Evolutionary conservation across 2,113 vertebrate species (phyloP), one percentile per base, ranked within the genome.

Genomic region (Loxodonta africana): DNA sequence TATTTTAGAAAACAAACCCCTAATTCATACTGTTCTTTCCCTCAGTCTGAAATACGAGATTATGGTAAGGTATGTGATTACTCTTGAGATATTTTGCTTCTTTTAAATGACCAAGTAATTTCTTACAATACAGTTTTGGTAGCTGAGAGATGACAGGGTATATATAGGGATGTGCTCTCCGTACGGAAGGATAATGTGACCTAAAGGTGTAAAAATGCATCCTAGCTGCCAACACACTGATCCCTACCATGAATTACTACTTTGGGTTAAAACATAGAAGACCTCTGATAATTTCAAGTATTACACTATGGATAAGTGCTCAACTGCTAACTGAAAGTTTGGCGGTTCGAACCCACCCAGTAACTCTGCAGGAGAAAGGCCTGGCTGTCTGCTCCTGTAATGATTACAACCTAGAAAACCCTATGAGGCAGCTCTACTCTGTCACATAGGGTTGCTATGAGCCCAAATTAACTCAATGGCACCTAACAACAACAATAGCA

Each of bases 51-150:
- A 80, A 88, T 69, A 85, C 44, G 33, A 69, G 23, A 7, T 91
- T 95, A 12, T 81, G 26, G 37, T 74, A 84, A 87, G 33, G 18
- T 46, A 33, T 62, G 20, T 91, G 78, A 90, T 92, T 80, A 63
- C 37, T 69, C 21, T 77, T 78, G 25, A 95, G 44, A 37, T 62
- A 80, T 71, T 80, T 20, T 76, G 28, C 11, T 1, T 62, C 30
- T 94, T 93, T 86, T 93, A 76, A 91, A 73, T 74, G 26, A 85
- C 44, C n/a, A 62, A 84, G 53, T 88, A 88, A 81, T 8, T 90
- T 78, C 37, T 74, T 83, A 1, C 51, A 26, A 88, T 76, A 37
- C 2, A 60, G 14, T 63, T 3, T 44, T 60, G 9, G 60, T 63
- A 80, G 21, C 26, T 95, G 17, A 94, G 78, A 88, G 21, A 83